A percentile compares a stretch with the other conserved stretches of the same genome.
These are phyloP conservation scores for Strigamia crassipes DNA, from an alignment of 2,888 invertebrate species.

Conservation along the genomic window DNA sequence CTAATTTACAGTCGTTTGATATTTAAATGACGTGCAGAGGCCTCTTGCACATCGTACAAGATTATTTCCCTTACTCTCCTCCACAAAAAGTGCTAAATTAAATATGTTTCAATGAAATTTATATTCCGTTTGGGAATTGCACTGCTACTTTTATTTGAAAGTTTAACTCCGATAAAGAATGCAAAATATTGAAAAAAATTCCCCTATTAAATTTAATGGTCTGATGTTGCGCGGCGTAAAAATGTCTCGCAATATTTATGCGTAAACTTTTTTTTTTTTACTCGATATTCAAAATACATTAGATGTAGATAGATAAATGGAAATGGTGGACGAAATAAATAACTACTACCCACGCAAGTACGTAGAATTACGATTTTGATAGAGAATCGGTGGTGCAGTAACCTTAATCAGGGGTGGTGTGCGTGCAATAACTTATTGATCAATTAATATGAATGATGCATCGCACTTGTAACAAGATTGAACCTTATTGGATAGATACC, in stretches of 20 bases:
- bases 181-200: not conserved
- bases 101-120: constrained; percentile 1
- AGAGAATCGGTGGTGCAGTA: no score
- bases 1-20: constrained; percentile 22
- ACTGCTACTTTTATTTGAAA: not conserved
- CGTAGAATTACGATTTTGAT: no score
- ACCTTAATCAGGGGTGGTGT: no score
- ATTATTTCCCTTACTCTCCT: not conserved
- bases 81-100: not conserved
- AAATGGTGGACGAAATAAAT: no score
- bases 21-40: not conserved
- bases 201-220: constrained; percentile 22
- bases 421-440: no score
- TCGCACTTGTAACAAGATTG: no score
- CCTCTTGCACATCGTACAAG: not conserved
- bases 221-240: not conserved
- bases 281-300: not conserved
- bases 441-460: no score
- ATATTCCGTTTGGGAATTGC: not conserved
- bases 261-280: not conserved
- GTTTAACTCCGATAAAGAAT: not conserved
- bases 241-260: not conserved
- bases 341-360: no score
- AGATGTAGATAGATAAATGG: not conserved
- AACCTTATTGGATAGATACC: no score